These are phyloP conservation scores for Antheraea mylitta DNA, from an alignment of 1,140 invertebrate species.

Conservation along the genomic window DNA sequence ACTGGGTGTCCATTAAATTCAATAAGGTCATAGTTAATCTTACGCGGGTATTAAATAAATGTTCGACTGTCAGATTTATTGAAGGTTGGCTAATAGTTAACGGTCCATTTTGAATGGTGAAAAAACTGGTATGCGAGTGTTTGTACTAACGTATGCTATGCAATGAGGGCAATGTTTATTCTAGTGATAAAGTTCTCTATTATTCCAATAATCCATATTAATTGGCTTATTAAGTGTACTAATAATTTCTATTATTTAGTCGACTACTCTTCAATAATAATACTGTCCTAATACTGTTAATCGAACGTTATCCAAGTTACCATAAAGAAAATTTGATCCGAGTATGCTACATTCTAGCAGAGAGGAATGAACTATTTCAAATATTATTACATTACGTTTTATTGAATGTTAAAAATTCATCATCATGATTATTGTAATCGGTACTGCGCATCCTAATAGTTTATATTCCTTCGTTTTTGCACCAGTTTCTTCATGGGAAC, in stretches of 20 bases:
- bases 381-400: no score
- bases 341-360: no score
- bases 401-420: no score
- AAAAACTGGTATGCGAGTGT: conserved; percentile 2
- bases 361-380: no score
- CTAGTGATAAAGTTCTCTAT: neutral
- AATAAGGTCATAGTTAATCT: conserved; percentile 63
- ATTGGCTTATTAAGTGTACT: neutral
- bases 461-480: no score
- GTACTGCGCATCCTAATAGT: no score
- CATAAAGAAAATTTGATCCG: no score
- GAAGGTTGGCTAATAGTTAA: conserved; percentile 27
- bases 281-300: neutral
- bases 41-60: conserved; percentile 66
- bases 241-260: neutral
- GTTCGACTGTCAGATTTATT: conserved; percentile 54
- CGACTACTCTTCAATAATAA: neutral
- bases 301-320: neutral
- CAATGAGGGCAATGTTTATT: neutral
- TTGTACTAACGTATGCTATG: neutral
- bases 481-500: no score
- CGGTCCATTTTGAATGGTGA: conserved; percentile 5
- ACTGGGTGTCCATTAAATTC: conserved; percentile 57
- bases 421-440: no score
- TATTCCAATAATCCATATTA: neutral